Evolutionary conservation across 1,140 invertebrate genomes (phyloP).

Genomic region (Elymnias hypermnestra): DNA sequence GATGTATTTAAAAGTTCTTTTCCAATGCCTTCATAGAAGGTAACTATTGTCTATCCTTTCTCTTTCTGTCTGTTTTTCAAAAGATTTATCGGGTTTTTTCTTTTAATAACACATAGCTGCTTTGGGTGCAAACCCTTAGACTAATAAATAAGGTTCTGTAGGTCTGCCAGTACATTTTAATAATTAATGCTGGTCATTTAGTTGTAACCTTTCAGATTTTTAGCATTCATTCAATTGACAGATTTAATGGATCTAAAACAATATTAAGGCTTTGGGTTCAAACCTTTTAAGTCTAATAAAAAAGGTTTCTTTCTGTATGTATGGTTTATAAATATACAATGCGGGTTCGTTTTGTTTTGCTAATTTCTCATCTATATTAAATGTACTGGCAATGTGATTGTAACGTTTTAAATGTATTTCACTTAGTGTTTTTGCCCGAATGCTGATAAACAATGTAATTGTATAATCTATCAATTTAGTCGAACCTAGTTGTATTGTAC

Average conservation of each 20-base stretch:
- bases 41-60: background rate
- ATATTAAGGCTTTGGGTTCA: too few species aligned
- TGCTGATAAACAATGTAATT: conserved; percentile 37
- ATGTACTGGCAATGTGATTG: conserved; percentile 14
- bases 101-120: too few species aligned
- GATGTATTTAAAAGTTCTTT: too few species aligned
- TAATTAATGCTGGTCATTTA: conserved; percentile 45
- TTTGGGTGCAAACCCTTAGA: too few species aligned
- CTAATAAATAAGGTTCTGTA: conserved; percentile 1
- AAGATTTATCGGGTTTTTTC: background rate
- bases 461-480: conserved; percentile 19
- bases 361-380: conserved; percentile 13
- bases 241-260: too few species aligned
- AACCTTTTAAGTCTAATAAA: conserved; percentile 25
- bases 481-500: conserved; percentile 17
- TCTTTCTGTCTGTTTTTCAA: conserved; percentile 8
- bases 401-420: conserved; percentile 19
- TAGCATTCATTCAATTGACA: too few species aligned
- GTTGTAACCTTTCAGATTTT: too few species aligned
- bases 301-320: background rate
- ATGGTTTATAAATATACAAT: too few species aligned
- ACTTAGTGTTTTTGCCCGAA: conserved; percentile 33
- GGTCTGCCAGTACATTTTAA: conserved; percentile 23
- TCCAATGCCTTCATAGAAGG: too few species aligned
- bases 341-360: too few species aligned